These are phyloP conservation scores for Crax fasciolata DNA, from an alignment of 2,797 vertebrate genomes.

Conservation along the genomic window DNA sequence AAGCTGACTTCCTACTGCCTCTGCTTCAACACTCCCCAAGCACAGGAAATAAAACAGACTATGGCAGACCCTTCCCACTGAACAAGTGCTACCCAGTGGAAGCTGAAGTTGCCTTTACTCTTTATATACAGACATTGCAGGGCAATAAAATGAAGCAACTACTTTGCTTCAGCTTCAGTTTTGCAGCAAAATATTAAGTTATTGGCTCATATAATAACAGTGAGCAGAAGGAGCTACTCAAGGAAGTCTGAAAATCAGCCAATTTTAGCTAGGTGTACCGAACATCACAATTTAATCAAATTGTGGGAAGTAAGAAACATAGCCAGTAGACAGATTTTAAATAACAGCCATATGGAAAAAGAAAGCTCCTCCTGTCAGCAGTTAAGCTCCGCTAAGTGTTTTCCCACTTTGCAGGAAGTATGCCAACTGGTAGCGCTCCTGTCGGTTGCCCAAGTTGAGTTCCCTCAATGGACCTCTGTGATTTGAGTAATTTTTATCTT, in stretches of 20 bases:
- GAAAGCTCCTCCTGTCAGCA: neutral
- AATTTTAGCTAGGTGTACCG: neutral
- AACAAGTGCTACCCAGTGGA: neutral
- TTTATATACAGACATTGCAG: neutral
- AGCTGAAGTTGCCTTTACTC: neutral
- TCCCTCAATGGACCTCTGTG: neutral
- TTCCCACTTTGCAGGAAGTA: neutral
- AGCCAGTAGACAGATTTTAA: neutral
- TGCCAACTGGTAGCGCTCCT: neutral
- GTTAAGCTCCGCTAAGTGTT: neutral
- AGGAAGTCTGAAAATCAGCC: neutral
- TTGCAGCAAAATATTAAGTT: conserved; percentile 4
- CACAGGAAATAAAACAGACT: neutral
- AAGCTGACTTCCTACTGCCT: neutral
- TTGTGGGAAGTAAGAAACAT: neutral
- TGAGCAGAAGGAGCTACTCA: neutral
- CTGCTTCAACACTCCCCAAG: neutral
- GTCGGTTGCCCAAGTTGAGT: neutral
- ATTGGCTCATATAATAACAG: neutral
- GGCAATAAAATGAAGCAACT: neutral
- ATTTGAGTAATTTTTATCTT: neutral
- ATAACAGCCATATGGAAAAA: neutral
- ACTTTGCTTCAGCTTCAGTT: neutral
- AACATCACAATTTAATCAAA: neutral
- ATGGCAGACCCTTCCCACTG: neutral